phyloP scores from a whole-genome alignment of 2,888 invertebrate genomes.

The Palloptera scutellata region DNA sequence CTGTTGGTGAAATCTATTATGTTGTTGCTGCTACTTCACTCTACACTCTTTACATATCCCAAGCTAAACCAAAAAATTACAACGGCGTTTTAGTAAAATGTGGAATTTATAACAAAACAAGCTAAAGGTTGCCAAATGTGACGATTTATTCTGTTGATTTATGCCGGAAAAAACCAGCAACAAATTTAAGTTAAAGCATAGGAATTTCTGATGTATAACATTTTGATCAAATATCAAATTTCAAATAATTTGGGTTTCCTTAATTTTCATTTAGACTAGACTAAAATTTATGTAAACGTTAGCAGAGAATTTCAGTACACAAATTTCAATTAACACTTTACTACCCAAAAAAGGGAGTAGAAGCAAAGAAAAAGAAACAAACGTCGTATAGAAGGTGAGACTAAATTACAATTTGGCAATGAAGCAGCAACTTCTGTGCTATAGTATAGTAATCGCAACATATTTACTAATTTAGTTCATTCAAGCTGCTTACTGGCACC shows the following conservation, averaged over 20 bases:
- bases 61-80: too few relatives aligned
- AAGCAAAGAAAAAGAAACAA: background rate
- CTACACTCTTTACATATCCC: too few relatives aligned
- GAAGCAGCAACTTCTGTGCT: conserved; percentile 23
- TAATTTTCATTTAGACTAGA: background rate
- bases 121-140: conserved; percentile 50
- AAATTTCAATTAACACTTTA: conserved; percentile 33
- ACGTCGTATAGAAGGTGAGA: background rate
- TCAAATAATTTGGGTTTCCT: background rate
- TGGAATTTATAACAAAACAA: conserved; percentile 53
- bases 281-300: background rate
- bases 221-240: background rate
- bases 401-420: background rate
- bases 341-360: conserved; percentile 1
- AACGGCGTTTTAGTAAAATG: conserved; percentile 21
- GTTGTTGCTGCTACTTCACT: too few relatives aligned
- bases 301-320: conserved; percentile 10
- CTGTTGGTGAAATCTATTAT: too few relatives aligned
- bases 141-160: conserved; percentile 59
- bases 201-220: background rate
- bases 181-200: too few relatives aligned
- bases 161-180: conserved; percentile 26
- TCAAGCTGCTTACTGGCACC: conserved; percentile 23
- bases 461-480: background rate
- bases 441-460: too few relatives aligned